A percentile compares a stretch with the other conserved stretches of the same genome.
These are phyloP conservation scores for Rhinichthys klamathensis DNA, from an alignment of 2,113 vertebrate genomes.

Conservation along the genomic window DNA sequence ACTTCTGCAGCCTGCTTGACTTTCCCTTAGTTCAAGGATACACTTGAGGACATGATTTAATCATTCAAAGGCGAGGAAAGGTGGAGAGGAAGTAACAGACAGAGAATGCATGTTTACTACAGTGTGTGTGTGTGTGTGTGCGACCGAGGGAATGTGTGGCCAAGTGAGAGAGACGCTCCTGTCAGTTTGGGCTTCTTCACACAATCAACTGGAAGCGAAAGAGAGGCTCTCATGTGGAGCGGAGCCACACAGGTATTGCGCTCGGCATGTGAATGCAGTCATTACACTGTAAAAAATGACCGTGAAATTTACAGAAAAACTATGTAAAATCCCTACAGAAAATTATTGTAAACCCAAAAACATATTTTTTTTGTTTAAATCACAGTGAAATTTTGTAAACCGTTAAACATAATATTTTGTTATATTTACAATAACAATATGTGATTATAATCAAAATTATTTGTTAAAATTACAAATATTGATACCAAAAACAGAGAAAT, in stretches of 20 bases:
- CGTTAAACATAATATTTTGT: too few species aligned
- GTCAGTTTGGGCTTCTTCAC: conserved; percentile 39
- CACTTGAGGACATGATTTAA: conserved; percentile 43
- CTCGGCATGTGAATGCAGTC: conserved; percentile 47
- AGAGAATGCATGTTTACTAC: not conserved
- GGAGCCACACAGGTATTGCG: conserved; percentile 21
- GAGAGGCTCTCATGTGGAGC: conserved; percentile 40
- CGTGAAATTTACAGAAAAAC: too few species aligned
- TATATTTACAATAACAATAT: too few species aligned
- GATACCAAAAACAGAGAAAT: too few species aligned
- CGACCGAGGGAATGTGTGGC: not conserved
- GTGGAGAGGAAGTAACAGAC: not conserved
- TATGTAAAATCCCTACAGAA: too few species aligned
- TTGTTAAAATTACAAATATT: too few species aligned
- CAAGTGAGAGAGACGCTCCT: not conserved
- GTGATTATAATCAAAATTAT: too few species aligned
- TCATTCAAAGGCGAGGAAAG: conserved; percentile 21
- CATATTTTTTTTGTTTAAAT: too few species aligned
- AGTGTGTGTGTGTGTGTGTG: not conserved
- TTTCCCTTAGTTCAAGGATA: conserved; percentile 46
- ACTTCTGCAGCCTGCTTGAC: conserved; percentile 22
- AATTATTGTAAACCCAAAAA: too few species aligned
- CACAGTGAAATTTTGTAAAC: too few species aligned
- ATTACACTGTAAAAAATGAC: too few species aligned
- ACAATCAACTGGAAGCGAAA: conserved; percentile 35